Conservation (phyloP, 1,140 invertebrate species). For the Bombus turneri region DNA sequence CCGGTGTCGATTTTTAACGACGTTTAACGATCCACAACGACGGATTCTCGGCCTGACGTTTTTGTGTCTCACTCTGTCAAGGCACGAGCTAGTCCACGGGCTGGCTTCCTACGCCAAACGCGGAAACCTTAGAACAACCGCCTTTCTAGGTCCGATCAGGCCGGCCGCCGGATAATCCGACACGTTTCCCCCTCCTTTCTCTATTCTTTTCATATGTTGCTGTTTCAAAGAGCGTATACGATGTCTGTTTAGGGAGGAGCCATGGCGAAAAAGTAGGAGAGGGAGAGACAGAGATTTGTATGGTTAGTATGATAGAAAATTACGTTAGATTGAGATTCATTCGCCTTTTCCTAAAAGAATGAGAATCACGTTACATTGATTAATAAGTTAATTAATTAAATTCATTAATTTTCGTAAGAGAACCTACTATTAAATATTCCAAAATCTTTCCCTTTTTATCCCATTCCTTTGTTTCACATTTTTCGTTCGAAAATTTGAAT, state of each 20-base stretch:
- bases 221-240: not conserved
- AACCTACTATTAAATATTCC: no score
- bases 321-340: no score
- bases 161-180: constrained; percentile 63
- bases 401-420: no score
- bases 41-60: not conserved
- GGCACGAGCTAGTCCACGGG: constrained; percentile 31
- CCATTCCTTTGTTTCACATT: no score
- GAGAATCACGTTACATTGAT: no score
- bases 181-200: constrained; percentile 25
- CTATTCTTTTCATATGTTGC: not conserved
- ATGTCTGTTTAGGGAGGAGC: not conserved
- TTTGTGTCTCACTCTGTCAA: constrained; percentile 37
- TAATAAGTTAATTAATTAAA: no score
- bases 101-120: constrained; percentile 70
- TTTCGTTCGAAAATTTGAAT: no score
- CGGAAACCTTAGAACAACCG: constrained; percentile 71
- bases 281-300: not conserved
- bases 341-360: no score
- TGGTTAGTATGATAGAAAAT: no score
- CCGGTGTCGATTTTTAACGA: not conserved
- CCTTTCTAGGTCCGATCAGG: constrained; percentile 55
- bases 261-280: not conserved
- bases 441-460: no score
- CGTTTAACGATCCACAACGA: not conserved